Percentiles rank a stretch among this genome's conserved stretches.
Conservation (phyloP, 2,888 invertebrate species). For the Thumatha senex region DNA sequence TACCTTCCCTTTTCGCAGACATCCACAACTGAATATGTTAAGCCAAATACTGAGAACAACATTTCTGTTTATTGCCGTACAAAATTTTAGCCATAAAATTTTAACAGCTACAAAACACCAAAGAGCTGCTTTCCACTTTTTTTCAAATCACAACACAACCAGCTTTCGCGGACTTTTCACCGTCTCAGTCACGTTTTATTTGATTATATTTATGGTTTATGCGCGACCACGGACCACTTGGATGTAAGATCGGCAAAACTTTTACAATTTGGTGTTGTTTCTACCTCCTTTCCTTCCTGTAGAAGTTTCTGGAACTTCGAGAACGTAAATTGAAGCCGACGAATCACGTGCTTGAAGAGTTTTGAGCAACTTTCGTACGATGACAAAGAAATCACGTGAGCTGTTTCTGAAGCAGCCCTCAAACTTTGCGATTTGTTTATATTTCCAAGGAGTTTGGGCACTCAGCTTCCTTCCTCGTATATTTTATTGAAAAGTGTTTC, state of each 20-base stretch:
- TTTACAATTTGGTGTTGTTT: slow-evolving; percentile 22
- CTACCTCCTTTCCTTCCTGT: slow-evolving; percentile 4
- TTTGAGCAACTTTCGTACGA: slow-evolving; percentile 3
- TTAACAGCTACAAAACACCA: not conserved
- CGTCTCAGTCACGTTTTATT: slow-evolving; percentile 37
- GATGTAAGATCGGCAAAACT: slow-evolving; percentile 20
- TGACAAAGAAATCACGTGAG: slow-evolving; percentile 31
- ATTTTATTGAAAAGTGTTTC: no score
- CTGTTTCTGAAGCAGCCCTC: slow-evolving; percentile 19
- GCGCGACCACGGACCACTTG: slow-evolving; percentile 27
- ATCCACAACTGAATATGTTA: no score
- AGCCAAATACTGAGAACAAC: not conserved
- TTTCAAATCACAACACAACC: slow-evolving; percentile 18
- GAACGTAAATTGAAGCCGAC: slow-evolving; percentile 27
- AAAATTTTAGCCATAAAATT: slow-evolving; percentile 1
- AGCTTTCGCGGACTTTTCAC: slow-evolving; percentile 25
- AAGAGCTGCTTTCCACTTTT: slow-evolving; percentile 2
- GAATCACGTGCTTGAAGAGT: slow-evolving; percentile 34
- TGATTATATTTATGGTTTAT: slow-evolving; percentile 43
- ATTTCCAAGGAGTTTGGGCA: not conserved
- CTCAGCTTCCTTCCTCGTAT: not conserved
- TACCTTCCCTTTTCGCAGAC: no score
- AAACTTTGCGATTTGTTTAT: not conserved
- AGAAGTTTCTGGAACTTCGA: slow-evolving; percentile 16
- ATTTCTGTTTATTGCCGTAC: not conserved